These are phyloP conservation scores for Euzetes globulus DNA, from an alignment of 2,888 invertebrate genomes.

Conservation along the genomic window DNA sequence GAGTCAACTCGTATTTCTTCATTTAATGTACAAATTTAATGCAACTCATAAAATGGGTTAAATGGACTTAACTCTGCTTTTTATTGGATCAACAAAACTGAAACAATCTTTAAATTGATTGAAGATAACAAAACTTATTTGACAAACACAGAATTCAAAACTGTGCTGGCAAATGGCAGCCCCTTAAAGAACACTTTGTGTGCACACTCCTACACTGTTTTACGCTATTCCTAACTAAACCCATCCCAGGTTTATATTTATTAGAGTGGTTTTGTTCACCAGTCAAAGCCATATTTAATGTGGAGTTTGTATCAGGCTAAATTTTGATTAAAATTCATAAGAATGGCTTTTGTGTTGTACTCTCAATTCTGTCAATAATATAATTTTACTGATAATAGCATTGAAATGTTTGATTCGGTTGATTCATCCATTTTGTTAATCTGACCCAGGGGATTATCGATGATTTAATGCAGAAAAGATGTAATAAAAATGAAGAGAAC, in stretches of 20 bases:
- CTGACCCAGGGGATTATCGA: constrained; percentile 12
- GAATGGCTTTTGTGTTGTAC: background rate
- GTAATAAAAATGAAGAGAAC: constrained; percentile 3
- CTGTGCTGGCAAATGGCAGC: background rate
- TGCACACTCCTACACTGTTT: background rate
- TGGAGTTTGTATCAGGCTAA: background rate
- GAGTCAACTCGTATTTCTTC: constrained; percentile 21
- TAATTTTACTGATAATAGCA: constrained; percentile 20
- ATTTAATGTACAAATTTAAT: constrained; percentile 3
- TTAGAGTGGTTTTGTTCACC: no score
- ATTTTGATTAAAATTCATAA: constrained; percentile 17
- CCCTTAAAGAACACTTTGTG: background rate
- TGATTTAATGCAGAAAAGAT: constrained; percentile 18
- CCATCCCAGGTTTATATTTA: no score
- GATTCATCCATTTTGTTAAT: constrained; percentile 19
- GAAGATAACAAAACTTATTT: background rate
- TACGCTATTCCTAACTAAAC: no score
- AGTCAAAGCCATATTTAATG: no score
- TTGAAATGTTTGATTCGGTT: constrained; percentile 2
- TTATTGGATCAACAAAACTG: background rate
- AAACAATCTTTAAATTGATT: background rate
- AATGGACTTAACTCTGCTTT: constrained; percentile 14
- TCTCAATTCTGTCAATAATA: constrained; percentile 7
- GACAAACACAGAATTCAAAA: background rate
- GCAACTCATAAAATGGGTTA: constrained; percentile 9